These are phyloP conservation scores for Mormyrus proboscirostris DNA, from an alignment of 2,797 vertebrate species.

Conservation along the genomic window DNA sequence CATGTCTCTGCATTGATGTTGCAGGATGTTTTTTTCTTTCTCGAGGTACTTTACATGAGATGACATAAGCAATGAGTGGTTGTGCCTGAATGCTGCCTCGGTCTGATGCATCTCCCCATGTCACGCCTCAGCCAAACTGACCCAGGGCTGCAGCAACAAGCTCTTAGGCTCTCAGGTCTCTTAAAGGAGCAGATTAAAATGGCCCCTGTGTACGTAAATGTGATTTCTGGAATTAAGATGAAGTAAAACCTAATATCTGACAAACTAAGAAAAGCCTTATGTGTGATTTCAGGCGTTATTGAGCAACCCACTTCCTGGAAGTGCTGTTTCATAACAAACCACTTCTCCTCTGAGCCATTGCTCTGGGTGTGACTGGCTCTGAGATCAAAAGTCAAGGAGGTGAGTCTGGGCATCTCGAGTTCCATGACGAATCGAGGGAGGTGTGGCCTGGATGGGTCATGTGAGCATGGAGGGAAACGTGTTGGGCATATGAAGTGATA, in stretches of 20 bases:
- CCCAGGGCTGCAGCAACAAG: not conserved
- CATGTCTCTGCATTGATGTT: not conserved
- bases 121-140: not conserved
- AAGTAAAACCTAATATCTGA: not conserved
- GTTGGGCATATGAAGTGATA: not conserved
- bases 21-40: not conserved
- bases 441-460: not conserved
- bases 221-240: not conserved
- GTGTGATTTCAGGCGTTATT: not conserved
- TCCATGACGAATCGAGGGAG: not conserved
- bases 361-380: not conserved
- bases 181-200: not conserved
- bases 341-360: not conserved
- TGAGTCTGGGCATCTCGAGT: not conserved
- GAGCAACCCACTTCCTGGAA: slow-evolving; percentile 5
- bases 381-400: not conserved
- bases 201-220: not conserved
- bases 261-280: not conserved
- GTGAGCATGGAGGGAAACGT: not conserved
- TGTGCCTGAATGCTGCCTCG: not conserved
- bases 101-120: not conserved
- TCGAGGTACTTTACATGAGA: not conserved
- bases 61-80: not conserved
- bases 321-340: not conserved
- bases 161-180: not conserved